Conservation (phyloP, 2,797 vertebrate species). For the Schizothorax lantsangensis region DNA sequence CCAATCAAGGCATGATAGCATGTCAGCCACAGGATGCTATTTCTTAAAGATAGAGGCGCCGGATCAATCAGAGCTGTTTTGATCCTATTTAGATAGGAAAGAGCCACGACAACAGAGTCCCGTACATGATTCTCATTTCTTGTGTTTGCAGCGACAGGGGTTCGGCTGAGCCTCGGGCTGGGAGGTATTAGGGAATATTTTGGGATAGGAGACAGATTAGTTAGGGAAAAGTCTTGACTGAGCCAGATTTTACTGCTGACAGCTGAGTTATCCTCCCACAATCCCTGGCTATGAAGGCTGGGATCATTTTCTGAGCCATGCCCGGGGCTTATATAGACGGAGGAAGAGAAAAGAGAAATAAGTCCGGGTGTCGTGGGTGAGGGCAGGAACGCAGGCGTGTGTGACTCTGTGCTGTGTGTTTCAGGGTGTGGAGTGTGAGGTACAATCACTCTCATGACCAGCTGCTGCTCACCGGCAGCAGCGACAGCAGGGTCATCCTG, state of each 20-base stretch:
- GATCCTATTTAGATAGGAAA: slow-evolving; percentile 65
- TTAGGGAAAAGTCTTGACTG: slow-evolving; percentile 75
- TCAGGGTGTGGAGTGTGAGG: slow-evolving; percentile 97
- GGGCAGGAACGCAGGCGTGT: slow-evolving; percentile 1
- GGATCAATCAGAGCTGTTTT: slow-evolving; percentile 58
- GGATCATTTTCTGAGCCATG: slow-evolving; percentile 74
- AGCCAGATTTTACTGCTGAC: slow-evolving; percentile 82
- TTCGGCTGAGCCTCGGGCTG: slow-evolving; percentile 65
- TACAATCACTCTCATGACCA: slow-evolving; percentile 99
- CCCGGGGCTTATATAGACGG: slow-evolving; percentile 65
- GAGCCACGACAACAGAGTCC: slow-evolving; percentile 27
- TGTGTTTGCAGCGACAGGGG: slow-evolving; percentile 42
- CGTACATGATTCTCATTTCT: slow-evolving; percentile 32
- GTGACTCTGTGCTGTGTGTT: slow-evolving; percentile 26
- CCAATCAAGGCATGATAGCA: slow-evolving; percentile 45
- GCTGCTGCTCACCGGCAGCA: slow-evolving; percentile 95
- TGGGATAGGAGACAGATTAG: slow-evolving; percentile 80
- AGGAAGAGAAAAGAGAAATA: neutral
- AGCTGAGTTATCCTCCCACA: slow-evolving; percentile 80
- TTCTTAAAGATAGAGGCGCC: slow-evolving; percentile 50
- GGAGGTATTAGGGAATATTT: slow-evolving; percentile 81
- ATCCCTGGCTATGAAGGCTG: slow-evolving; percentile 74
- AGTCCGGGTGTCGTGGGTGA: neutral
- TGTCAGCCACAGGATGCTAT: slow-evolving; percentile 57
- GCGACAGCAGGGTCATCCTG: slow-evolving; percentile 96